Conservation (phyloP, 1,140 invertebrate genomes). For the Caerostris extrusa region DNA sequence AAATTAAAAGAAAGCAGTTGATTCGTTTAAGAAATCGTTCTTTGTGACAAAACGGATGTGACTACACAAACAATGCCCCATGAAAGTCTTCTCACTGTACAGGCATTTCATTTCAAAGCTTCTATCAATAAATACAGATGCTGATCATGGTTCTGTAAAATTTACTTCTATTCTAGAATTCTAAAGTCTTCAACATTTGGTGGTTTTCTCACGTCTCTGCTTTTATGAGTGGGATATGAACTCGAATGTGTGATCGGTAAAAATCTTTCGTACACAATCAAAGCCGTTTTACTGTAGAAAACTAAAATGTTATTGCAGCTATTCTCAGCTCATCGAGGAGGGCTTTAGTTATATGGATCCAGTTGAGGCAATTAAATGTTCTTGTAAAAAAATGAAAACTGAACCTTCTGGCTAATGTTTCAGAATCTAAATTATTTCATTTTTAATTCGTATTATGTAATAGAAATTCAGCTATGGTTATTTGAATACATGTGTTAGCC, state of each 20-base stretch:
- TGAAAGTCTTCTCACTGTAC: conserved; percentile 56
- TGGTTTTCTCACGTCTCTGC: conserved; percentile 40
- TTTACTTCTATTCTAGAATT: conserved; percentile 40
- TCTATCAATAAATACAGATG: conserved; percentile 68
- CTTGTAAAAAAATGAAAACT: not conserved
- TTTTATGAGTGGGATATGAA: conserved; percentile 62
- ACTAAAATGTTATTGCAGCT: conserved; percentile 52
- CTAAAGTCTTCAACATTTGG: conserved; percentile 55
- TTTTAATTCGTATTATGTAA: not conserved
- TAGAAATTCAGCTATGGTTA: not conserved
- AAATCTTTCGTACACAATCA: conserved; percentile 55
- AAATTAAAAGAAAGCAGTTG: conserved; percentile 29
- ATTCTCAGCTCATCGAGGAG: conserved; percentile 49
- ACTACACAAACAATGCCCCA: conserved; percentile 65
- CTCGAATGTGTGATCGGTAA: conserved; percentile 52
- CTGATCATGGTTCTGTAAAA: conserved; percentile 53
- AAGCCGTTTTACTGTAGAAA: conserved; percentile 36
- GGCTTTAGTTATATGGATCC: not conserved
- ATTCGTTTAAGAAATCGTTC: not conserved
- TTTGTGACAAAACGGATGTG: conserved; percentile 14
- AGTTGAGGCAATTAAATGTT: conserved; percentile 17
- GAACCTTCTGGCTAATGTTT: conserved; percentile 30
- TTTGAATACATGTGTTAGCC: not conserved
- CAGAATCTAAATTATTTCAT: conserved; percentile 1
- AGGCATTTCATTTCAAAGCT: conserved; percentile 42